Evolutionary conservation across 2,797 vertebrate genomes (phyloP).

Genomic region (Linurgus olivaceus): DNA sequence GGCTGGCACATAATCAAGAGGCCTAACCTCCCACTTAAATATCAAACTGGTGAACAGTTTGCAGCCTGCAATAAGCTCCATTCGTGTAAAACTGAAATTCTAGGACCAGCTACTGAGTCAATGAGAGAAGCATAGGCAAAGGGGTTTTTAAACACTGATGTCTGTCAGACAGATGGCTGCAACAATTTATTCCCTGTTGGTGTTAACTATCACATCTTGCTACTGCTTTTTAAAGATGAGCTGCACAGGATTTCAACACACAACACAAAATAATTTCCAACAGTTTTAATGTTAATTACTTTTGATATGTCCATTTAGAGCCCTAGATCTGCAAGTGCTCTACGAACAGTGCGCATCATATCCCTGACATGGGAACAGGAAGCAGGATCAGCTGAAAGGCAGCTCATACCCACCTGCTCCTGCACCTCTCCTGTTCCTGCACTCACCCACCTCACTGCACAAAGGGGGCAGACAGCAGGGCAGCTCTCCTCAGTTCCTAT

Average conservation of each 20-base stretch:
- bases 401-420: not conserved
- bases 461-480: not conserved
- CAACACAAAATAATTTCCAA: not conserved
- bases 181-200: slow-evolving; percentile 1
- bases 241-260: not conserved
- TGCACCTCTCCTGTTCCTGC: not conserved
- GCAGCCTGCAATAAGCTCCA: not conserved
- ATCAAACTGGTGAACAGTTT: not conserved
- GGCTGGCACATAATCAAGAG: not conserved
- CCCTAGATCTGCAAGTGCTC: not conserved
- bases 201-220: not conserved
- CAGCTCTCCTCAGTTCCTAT: accelerated
- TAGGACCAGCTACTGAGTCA: not conserved
- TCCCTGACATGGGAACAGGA: accelerated
- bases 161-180: slow-evolving; percentile 36
- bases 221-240: not conserved
- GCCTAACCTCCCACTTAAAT: not conserved
- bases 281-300: not conserved
- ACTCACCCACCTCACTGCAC: not conserved
- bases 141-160: not conserved
- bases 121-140: not conserved
- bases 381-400: accelerated
- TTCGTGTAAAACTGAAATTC: slow-evolving; percentile 1
- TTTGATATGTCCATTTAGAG: not conserved
- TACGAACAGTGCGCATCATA: accelerated